These are phyloP conservation scores for Misgurnus anguillicaudatus DNA, from an alignment of 2,113 vertebrate species.

Conservation along the genomic window DNA sequence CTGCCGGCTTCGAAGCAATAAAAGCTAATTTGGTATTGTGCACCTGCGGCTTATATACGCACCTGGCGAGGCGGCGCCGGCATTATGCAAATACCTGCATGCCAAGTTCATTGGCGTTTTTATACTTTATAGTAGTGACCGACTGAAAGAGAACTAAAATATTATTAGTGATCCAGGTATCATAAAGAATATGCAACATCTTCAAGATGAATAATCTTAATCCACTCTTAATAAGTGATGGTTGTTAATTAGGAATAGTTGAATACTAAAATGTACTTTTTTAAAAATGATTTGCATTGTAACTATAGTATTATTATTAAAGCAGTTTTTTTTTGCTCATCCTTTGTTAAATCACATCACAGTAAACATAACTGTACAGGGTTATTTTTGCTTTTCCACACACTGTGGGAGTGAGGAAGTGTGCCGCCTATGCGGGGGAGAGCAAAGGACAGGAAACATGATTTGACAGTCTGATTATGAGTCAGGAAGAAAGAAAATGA, in stretches of 20 bases:
- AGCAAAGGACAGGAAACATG: constrained; percentile 11
- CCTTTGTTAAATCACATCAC: constrained; percentile 51
- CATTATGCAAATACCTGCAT: no score
- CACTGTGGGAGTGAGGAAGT: constrained; percentile 38
- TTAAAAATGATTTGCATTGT: neutral
- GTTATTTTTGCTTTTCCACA: constrained; percentile 58
- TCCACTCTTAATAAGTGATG: no score
- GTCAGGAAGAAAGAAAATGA: constrained; percentile 3
- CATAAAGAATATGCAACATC: neutral
- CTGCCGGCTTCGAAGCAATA: no score
- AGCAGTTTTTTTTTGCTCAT: constrained; percentile 29
- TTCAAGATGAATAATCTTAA: no score
- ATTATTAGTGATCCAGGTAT: neutral
- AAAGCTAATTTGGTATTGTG: no score
- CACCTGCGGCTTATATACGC: no score
- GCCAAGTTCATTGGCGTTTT: no score
- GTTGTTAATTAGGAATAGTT: no score
- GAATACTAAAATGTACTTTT: no score
- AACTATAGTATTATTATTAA: constrained; percentile 18
- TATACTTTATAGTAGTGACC: no score
- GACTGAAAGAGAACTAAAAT: no score
- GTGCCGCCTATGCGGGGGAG: neutral
- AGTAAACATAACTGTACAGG: constrained; percentile 34
- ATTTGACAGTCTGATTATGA: constrained; percentile 41
- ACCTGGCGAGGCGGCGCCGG: no score